These are phyloP conservation scores for Luffia ferchaultella DNA, from an alignment of 2,888 invertebrate species.

Conservation along the genomic window DNA sequence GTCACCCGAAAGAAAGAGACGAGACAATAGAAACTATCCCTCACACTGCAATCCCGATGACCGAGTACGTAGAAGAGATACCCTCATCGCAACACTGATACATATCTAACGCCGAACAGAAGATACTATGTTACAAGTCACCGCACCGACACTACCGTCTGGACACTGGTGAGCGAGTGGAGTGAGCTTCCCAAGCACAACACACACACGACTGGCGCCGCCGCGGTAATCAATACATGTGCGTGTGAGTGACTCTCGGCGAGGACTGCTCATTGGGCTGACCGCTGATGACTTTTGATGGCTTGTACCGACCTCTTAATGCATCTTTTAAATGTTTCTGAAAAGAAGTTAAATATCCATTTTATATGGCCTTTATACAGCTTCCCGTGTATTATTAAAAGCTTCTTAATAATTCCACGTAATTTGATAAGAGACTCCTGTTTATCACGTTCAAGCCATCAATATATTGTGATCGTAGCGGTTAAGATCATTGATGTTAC, in stretches of 20 bases:
- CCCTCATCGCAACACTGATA: constrained; percentile 47
- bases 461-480: neutral
- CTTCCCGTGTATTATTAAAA: no score
- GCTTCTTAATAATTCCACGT: no score
- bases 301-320: neutral
- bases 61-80: constrained; percentile 43
- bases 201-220: constrained; percentile 53
- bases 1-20: neutral
- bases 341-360: neutral
- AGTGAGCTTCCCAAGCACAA: neutral
- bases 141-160: constrained; percentile 7
- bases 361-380: neutral
- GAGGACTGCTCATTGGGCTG: neutral
- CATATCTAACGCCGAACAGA: constrained; percentile 56
- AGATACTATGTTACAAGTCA: constrained; percentile 36
- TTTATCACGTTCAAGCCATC: neutral
- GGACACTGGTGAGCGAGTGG: constrained; percentile 6
- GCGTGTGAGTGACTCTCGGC: constrained; percentile 65
- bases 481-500: neutral
- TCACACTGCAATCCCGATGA: constrained; percentile 2
- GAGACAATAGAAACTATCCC: neutral
- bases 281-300: neutral
- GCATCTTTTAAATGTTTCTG: neutral
- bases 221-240: constrained; percentile 73
- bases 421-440: no score